Base-by-base conservation (phyloP, 2,113 vertebrate species). In the Shinisaurus crocodilurus region DNA sequence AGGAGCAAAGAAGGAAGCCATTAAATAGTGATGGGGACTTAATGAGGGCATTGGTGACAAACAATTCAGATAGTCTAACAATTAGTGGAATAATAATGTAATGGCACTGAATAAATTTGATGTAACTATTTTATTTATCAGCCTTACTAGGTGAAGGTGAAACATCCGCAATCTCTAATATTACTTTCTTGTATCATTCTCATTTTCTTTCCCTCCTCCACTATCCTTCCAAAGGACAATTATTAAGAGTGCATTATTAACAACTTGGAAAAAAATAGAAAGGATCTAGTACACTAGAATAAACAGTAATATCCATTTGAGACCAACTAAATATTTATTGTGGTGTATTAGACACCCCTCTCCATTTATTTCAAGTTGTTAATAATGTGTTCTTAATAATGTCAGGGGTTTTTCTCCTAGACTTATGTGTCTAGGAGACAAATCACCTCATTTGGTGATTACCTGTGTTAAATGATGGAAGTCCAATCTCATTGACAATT, bases 11-110 rank as follows among this genome's bases (percentile, higher is more conserved):
- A 57, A 81, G 10, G 9, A 92, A 82, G 57, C 1, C 0, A 88
- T 93, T 85, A 90, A 82, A 8, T 50, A 92, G 90, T 5, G 79
- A 63, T 23, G 67, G 45, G 65, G 84, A 93, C 3, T 85, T 81
- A 12, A 93, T 32, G 2, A 92, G 45, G 1, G 25, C 0, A 34
- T 32, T 45, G 72, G 12, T 74, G 48, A 87, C 7, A 57, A 88
- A 75, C 75, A 32, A 3, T 89, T 82, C 90, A 32, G 43, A 70
- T 85, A 90, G 6, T 7, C 3, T 20, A 91, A 29, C n/a, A 85
- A 57, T 15, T 89, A 13, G 4, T 29, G 40, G 18, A 79, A 13
- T 87, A 45, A 45, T 23, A 63, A 34, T 69, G 75, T 37, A 93
- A 92, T 90, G 13, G 6, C 32, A 27, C 65, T 84, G 6, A 45